Conservation (phyloP, 2,797 vertebrate species). For the Lepus oiostolus region DNA sequence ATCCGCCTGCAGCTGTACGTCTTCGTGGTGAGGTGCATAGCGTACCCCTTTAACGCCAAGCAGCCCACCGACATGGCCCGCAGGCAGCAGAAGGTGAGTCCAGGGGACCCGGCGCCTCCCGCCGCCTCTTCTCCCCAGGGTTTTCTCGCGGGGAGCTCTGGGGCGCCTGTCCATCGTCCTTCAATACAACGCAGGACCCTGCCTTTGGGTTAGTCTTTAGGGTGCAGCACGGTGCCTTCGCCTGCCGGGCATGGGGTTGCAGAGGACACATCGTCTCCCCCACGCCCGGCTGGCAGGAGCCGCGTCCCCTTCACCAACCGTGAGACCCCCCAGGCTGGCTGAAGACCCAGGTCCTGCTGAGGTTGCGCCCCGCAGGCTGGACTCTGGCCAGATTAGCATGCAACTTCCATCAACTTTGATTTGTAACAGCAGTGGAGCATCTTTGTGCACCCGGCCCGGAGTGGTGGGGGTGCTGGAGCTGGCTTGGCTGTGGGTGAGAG, state of each 20-base stretch:
- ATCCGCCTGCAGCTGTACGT: slow-evolving; percentile 95
- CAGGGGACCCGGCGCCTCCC: slow-evolving; percentile 45
- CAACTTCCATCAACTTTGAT: slow-evolving; percentile 65
- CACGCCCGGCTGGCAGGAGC: neutral
- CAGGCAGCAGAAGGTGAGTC: slow-evolving; percentile 97
- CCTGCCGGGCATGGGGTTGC: neutral
- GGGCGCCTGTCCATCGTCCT: neutral
- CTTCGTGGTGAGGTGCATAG: slow-evolving; percentile 95
- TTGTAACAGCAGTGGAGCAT: neutral
- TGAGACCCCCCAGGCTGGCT: neutral
- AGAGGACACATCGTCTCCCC: neutral
- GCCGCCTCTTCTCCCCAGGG: neutral
- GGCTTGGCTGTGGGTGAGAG: neutral
- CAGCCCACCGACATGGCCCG: slow-evolving; percentile 98
- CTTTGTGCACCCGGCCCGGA: neutral
- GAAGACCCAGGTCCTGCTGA: neutral
- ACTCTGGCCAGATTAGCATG: neutral
- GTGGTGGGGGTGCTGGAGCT: neutral
- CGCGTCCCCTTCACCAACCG: neutral
- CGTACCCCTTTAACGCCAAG: slow-evolving; percentile 97
- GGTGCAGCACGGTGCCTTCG: neutral
- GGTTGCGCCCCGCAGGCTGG: neutral
- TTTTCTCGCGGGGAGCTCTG: neutral
- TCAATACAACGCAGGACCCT: neutral
- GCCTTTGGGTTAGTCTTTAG: neutral